These are phyloP conservation scores for Chrysina gloriosa DNA, from an alignment of 2,888 invertebrate genomes.

Conservation along the genomic window DNA sequence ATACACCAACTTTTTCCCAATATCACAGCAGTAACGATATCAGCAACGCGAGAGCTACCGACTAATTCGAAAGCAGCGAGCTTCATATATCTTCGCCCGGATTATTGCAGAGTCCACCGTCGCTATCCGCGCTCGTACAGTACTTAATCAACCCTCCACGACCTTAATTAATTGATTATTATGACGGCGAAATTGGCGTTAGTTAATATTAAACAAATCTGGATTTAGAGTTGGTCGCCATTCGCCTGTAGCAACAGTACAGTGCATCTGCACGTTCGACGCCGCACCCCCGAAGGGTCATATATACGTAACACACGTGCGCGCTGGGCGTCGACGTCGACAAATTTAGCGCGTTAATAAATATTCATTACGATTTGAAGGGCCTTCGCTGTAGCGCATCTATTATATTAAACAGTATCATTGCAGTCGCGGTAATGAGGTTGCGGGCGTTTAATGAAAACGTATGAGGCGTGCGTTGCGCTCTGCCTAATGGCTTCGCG, in stretches of 20 bases:
- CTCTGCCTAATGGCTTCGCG: neutral
- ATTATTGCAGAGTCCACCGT: conserved; percentile 20
- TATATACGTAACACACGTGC: neutral
- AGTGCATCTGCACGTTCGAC: neutral
- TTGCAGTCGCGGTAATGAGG: neutral
- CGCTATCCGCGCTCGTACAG: conserved; percentile 21
- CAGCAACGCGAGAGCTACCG: conserved; percentile 10
- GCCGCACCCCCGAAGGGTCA: neutral
- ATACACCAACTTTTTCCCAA: too few species aligned
- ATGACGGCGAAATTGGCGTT: conserved; percentile 39
- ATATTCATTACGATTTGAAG: conserved; percentile 22
- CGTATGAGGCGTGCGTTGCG: neutral
- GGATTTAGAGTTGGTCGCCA: conserved; percentile 21
- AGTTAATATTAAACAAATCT: conserved; percentile 40
- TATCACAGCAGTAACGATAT: too few species aligned
- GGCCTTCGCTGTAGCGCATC: neutral
- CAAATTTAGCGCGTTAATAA: conserved; percentile 29
- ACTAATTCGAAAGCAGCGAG: conserved; percentile 39
- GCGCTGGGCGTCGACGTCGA: conserved; percentile 16
- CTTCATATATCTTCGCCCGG: conserved; percentile 31
- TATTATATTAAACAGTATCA: neutral
- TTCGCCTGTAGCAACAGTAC: neutral
- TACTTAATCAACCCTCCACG: conserved; percentile 35
- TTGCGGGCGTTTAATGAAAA: neutral
- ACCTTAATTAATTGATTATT: conserved; percentile 40